Base-by-base conservation (phyloP, 2,888 invertebrate species). In the Pheosia tremula region DNA sequence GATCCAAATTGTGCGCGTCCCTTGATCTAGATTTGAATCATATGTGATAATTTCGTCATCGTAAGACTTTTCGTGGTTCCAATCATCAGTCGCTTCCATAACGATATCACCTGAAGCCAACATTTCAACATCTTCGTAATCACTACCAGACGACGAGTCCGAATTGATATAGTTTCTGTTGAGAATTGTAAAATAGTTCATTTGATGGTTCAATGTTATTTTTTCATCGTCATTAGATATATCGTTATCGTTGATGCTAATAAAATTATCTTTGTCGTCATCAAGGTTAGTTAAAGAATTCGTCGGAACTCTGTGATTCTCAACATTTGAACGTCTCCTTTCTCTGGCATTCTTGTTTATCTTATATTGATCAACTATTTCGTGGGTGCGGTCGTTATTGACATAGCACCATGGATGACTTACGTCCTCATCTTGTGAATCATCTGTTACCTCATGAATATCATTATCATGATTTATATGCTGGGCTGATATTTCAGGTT, bases 1-100 rank as follows among this genome's bases (percentile, higher is more conserved):
- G 56, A 91, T 89, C 84, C 86, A 89, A 64, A 90, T 78, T 3
- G 86, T 89, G 7, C 78, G 83, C 64, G 86, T 83, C 56, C 85
- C 83, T 7, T 67, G 57, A 8, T 82, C 77, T 13, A 66, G 49
- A 54, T 79, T 77, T 9, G 77, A 57, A 36, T 83, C 78, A 63
- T 77, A 82, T 0, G 71, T 75, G 37, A 79, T 63, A 11, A 77
- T 69, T 64, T 84, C 74, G 39, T 79, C 72, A 4, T 81, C 72
- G 54, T 73, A 75, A 10, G 70, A 66, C 59, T 73, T 74, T 10
- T 78, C 72, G 59, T 73, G 61, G 24, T 74, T 72, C 63, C 72
- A 73, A 47, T 71, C 68, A 38, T 73, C 67, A 60, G 54, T 36
- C 43, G 69, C 63, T 38, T 66, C 71, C 57, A 60, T 55, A 47